phyloP scores from a whole-genome alignment of 1,140 invertebrate genomes.

The Halesus radiatus region DNA sequence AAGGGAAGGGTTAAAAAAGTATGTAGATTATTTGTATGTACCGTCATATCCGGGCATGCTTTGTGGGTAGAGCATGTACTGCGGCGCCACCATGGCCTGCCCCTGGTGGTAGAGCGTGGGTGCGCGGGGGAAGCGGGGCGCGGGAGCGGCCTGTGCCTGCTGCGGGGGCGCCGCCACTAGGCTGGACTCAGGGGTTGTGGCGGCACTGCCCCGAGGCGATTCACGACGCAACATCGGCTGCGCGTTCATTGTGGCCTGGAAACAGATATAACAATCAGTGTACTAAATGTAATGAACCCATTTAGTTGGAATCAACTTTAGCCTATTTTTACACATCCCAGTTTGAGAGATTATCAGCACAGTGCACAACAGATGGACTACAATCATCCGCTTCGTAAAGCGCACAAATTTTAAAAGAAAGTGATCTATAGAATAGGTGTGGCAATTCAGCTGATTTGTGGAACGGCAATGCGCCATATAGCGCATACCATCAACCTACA shows the following conservation, averaged over 20 bases:
- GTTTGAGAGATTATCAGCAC: too few species aligned
- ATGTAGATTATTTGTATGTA: background rate
- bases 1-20: too few species aligned
- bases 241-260: background rate
- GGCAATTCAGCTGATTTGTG: too few species aligned
- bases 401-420: too few species aligned
- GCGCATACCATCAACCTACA: too few species aligned
- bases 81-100: constrained; percentile 8
- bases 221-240: background rate
- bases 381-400: too few species aligned
- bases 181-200: constrained; percentile 43
- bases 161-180: constrained; percentile 1
- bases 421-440: too few species aligned
- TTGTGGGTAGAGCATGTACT: constrained; percentile 35
- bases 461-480: too few species aligned
- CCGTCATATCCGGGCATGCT: constrained; percentile 53
- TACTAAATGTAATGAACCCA: too few species aligned
- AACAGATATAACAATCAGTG: background rate
- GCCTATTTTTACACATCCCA: too few species aligned
- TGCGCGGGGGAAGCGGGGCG: background rate
- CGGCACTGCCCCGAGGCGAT: constrained; percentile 41
- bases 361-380: too few species aligned
- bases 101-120: constrained; percentile 2
- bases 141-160: constrained; percentile 8
- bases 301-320: too few species aligned